Evolutionary conservation across 2,797 vertebrate genomes (phyloP), one percentile per base, ranked within the genome.

Genomic region (Diplodus puntazzo): DNA sequence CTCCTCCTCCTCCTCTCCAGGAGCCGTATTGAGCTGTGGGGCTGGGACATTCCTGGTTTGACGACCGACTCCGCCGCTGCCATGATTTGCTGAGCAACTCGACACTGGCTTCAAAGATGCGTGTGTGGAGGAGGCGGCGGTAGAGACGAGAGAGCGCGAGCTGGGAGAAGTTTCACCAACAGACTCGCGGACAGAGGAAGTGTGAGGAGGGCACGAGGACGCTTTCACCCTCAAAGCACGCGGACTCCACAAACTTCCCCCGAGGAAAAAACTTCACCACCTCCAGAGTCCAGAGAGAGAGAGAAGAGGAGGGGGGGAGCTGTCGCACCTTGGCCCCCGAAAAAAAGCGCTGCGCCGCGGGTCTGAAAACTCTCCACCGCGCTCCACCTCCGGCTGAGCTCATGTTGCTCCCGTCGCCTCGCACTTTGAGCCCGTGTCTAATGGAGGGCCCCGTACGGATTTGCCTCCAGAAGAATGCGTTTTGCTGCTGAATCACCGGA

Each of bases 391-490:
- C 81, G 69, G 50, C 75, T 71, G 78, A 57, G 39, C 87, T 78
- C 87, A 79, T 86, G 88, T 82, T 73, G 57, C 72, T 79, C 74
- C 75, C 55, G 79, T 86, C 84, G 70, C 20, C 69, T 73, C 84
- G 82, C 88, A 88, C 92, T 91, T 84, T 82, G 83, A 89, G 92
- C 89, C 93, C 92, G 92, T 67, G 90, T 93, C 89, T 94, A 92
- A 96, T 96, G 96, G 96, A 96, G 94, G 95, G 95, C 89, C 94
- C 94, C 62, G 95, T 93, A 69, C 94, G 95, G 96, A 96, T 95
- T 87, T 91, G 87, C 86, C 83, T 81, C n/a, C 83, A 75, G 85
- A 82, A 95, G 89, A 93, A 96, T 95, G 95, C 82, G 83, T 85
- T 80, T 85, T 69, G 86, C 83, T 88, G 88, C 90, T 95, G 84